Conservation (phyloP, 2,888 invertebrate genomes). For the Volucella zonaria region DNA sequence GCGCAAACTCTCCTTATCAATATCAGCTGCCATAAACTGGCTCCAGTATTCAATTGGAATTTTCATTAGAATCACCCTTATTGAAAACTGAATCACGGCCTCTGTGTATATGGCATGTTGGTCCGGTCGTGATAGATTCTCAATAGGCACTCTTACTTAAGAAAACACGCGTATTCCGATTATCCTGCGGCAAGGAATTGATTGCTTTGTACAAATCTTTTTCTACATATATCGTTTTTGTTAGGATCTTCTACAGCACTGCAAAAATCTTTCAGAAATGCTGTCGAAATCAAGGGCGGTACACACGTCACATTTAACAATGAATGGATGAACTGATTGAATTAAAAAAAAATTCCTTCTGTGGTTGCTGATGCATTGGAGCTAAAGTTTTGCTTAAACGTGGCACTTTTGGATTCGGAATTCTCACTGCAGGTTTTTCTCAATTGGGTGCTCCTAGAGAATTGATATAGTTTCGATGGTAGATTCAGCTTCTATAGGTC, state of each 20-base stretch:
- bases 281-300: slow-evolving; percentile 95
- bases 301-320: too few species aligned
- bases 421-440: slow-evolving; percentile 53
- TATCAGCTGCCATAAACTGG: too few species aligned
- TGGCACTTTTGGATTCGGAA: slow-evolving; percentile 60
- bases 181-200: slow-evolving; percentile 93
- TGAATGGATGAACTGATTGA: slow-evolving; percentile 92
- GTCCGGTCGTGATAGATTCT: slow-evolving; percentile 92
- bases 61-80: slow-evolving; percentile 87
- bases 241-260: slow-evolving; percentile 84
- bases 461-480: slow-evolving; percentile 86
- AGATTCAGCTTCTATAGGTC: slow-evolving; percentile 87
- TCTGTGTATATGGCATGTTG: slow-evolving; percentile 89
- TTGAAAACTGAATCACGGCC: slow-evolving; percentile 89
- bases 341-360: too few species aligned
- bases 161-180: slow-evolving; percentile 97
- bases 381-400: slow-evolving; percentile 74
- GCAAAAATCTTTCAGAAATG: slow-evolving; percentile 89
- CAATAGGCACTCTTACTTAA: slow-evolving; percentile 95
- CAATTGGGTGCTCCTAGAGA: slow-evolving; percentile 51
- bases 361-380: slow-evolving; percentile 76
- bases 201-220: slow-evolving; percentile 88
- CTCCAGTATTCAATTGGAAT: slow-evolving; percentile 90
- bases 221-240: slow-evolving; percentile 83
- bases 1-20: too few species aligned